phyloP scores from a whole-genome alignment of 2,888 invertebrate species.

The Ichneumoninae sp. region DNA sequence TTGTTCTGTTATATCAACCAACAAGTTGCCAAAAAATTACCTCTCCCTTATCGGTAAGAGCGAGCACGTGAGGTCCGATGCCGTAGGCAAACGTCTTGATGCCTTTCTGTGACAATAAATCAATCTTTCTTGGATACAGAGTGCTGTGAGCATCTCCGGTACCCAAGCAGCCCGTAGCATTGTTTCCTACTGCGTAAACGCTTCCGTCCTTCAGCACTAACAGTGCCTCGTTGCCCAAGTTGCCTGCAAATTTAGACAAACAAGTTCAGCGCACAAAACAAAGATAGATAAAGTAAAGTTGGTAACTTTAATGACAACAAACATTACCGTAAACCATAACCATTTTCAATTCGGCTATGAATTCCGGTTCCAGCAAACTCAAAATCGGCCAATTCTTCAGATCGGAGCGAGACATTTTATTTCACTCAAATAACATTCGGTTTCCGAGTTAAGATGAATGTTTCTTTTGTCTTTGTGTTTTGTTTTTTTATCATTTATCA shows the following conservation, averaged over 20 bases:
- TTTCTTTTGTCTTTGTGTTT: not conserved
- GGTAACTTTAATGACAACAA: constrained; percentile 9
- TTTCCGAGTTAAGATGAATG: not conserved
- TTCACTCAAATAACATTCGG: constrained; percentile 5
- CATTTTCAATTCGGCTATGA: constrained; percentile 85
- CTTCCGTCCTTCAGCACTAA: constrained; percentile 86
- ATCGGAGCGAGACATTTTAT: constrained; percentile 79
- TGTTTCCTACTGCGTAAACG: constrained; percentile 86
- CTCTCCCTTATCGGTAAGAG: constrained; percentile 85
- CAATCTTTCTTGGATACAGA: constrained; percentile 85
- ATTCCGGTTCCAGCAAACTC: constrained; percentile 85
- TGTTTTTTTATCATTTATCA: not conserved
- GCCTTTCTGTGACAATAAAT: constrained; percentile 85
- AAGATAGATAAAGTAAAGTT: constrained; percentile 11
- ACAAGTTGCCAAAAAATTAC: constrained; percentile 64
- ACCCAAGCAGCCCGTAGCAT: constrained; percentile 86
- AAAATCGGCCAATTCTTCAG: constrained; percentile 87
- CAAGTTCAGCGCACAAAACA: not conserved
- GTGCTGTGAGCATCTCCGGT: constrained; percentile 85
- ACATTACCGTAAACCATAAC: constrained; percentile 86
- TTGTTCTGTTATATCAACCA: not conserved
- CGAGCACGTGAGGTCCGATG: constrained; percentile 87
- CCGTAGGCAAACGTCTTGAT: constrained; percentile 86
- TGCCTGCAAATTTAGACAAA: constrained; percentile 77
- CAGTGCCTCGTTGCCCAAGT: constrained; percentile 86